Evolutionary conservation across 2,113 vertebrate genomes (phyloP), one percentile per base, ranked within the genome.

Genomic region (Nerophis ophidion): DNA sequence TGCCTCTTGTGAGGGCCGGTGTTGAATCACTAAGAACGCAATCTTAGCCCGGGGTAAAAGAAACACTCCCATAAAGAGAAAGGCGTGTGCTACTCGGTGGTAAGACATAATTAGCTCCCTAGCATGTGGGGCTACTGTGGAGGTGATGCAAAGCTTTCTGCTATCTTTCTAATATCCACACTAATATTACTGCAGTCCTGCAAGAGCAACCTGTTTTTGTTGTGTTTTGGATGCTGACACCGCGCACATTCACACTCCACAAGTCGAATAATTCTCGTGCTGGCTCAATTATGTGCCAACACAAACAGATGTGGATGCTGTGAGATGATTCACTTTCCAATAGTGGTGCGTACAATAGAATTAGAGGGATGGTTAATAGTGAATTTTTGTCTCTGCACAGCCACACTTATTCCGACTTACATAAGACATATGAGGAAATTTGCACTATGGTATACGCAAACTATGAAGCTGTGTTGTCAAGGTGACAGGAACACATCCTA

Each of bases 11-110:
- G 53, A 46, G 67, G 48, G 57, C 58, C 52, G 13, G 72, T 58
- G 66, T 44, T 64, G 63, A 67, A 78, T 60, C 68, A 52, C 65
- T 38, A 67, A 72, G 76, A 64, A 40, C 38, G 8, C 74, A 48
- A 72, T 70, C 46, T 68, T 60, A 62, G 53, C 72, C 46, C 5
- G 8, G 38, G 61, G 40, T 44, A 44, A 44, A 44, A 44, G 71
- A 70, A 19, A 26, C 14, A 58, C 53, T 10, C 8, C 47, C 46
- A 52, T 60, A 68, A 66, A 63, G 63, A 63, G 45, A 13, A 40
- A 40, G 9, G 38, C 40, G 5, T 12, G 40, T 44, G 40, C 2
- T 44, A 12, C 10, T 12, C 40, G 9, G 10, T 4, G 40, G 40
- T 11, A 44, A 4, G 40, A 44, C 40, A 11, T 44, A 3, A 44